Evolutionary conservation across 2,797 vertebrate species (phyloP), one percentile per base, ranked within the genome.

Genomic region (Sphaeramia orbicularis): DNA sequence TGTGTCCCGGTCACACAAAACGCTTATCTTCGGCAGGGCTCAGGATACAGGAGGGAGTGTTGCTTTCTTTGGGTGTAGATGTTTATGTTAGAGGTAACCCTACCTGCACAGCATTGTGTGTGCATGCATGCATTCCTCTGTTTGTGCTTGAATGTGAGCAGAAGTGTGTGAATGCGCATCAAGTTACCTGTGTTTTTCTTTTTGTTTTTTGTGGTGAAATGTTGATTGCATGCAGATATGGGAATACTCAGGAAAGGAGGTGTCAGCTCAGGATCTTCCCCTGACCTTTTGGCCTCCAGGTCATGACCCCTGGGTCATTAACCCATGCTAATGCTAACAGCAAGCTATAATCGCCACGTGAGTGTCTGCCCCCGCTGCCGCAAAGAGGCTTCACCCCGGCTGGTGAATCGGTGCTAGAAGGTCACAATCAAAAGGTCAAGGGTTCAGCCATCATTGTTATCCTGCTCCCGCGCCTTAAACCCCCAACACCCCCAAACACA

Each of bases 381-480:
- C 52, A 43, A 64, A 76, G 76, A 77, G 55, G 58, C 51, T 84
- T 82, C 69, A 36, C 80, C 61, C 49, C 21, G 37, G 54, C 61
- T 58, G 70, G 74, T 85, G 78, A 87, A 72, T 84, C 58, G 4
- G 0, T 54, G 51, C 60, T 56, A 8, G 75, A 84, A 88, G 84
- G 85, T 90, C 86, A 88, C 13, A 24, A 83, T 74, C 81, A 81
- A 47, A 56, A 82, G 90, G 89, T 87, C 76, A 86, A 86, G 62
- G 89, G 87, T 89, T 93, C 90, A 88, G 84, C 52, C 84, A 85
- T 88, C 78, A 90, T 88, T 88, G 84, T 91, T 89, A 78, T 83
- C 73, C 73, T 67, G 72, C 70, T 62, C 73, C 53, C 1, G 3
- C 13, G 4, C 15, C 51, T 55, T 67, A 36, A 54, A 66, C 61